phyloP scores from a whole-genome alignment of 2,888 invertebrate species.

The Scaptomyza cyrtandrae region DNA sequence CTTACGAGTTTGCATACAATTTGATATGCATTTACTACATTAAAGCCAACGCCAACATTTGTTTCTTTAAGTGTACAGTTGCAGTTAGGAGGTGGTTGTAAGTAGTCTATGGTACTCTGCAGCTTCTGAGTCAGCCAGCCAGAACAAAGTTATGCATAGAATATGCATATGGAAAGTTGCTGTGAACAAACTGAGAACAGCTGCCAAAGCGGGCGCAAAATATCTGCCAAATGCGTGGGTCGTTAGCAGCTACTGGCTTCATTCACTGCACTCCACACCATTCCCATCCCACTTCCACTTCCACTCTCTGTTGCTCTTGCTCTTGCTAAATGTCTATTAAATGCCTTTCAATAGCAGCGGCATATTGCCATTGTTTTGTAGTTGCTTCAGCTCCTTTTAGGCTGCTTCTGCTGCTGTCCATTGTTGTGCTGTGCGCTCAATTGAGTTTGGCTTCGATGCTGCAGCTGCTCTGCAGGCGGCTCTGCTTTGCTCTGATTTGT shows the following conservation, averaged over 20 bases:
- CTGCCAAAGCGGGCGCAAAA: slow-evolving; percentile 34
- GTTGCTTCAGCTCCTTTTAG: slow-evolving; percentile 5
- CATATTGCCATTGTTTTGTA: slow-evolving; percentile 16
- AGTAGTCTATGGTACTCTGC: neutral
- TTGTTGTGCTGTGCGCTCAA: slow-evolving; percentile 58
- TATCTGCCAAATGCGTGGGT: slow-evolving; percentile 53
- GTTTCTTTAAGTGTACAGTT: too few species aligned
- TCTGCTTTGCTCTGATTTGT: slow-evolving; percentile 62
- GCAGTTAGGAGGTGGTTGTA: too few species aligned
- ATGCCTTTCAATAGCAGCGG: slow-evolving; percentile 44
- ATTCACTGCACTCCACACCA: slow-evolving; percentile 3
- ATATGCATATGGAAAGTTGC: slow-evolving; percentile 50
- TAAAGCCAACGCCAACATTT: too few species aligned
- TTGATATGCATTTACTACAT: too few species aligned
- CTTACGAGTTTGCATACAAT: too few species aligned
- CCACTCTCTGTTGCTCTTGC: slow-evolving; percentile 3
- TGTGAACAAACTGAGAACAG: slow-evolving; percentile 22
- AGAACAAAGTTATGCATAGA: slow-evolving; percentile 66
- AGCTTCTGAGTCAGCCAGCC: slow-evolving; percentile 37
- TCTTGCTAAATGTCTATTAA: slow-evolving; percentile 58
- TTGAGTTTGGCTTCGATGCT: slow-evolving; percentile 39
- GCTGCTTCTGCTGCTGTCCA: slow-evolving; percentile 16
- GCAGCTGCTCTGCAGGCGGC: slow-evolving; percentile 35
- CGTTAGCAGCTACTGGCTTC: slow-evolving; percentile 39
- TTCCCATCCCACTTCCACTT: too few species aligned